Conservation (phyloP, 2,113 vertebrate species). For the rat (Rattus norvegicus) region DNA sequence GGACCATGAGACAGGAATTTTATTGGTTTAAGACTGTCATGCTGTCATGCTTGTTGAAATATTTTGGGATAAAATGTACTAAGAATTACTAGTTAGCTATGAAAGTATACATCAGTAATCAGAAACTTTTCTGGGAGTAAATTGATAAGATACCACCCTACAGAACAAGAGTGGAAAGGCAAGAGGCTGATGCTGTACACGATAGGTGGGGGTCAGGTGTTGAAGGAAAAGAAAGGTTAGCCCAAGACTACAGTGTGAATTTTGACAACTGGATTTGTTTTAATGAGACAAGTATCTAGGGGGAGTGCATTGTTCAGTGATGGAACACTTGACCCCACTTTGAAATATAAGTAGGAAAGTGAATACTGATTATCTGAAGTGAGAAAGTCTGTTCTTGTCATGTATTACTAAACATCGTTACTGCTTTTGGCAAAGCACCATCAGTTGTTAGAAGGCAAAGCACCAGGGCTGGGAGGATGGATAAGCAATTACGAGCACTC, state of each 20-base stretch:
- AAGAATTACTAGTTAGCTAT: background rate
- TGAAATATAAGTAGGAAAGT: background rate
- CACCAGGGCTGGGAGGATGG: background rate
- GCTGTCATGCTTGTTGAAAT: background rate
- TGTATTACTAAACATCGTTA: background rate
- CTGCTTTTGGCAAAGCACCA: background rate
- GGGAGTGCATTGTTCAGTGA: background rate
- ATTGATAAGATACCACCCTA: background rate
- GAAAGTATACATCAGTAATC: background rate
- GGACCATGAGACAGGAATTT: background rate
- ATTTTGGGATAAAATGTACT: background rate
- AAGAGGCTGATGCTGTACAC: background rate
- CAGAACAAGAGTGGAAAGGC: background rate
- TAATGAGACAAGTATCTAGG: background rate
- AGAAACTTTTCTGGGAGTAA: background rate
- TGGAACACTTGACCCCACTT: background rate
- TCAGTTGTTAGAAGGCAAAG: background rate
- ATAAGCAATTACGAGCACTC: background rate
- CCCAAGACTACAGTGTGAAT: background rate
- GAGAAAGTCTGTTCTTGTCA: background rate
- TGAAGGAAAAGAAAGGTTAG: background rate
- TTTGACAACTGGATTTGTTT: background rate
- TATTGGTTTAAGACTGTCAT: background rate
- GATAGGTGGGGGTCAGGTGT: rapidly evolving
- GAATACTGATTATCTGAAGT: background rate